A percentile compares a stretch with the other conserved stretches of the same genome.
Conservation (phyloP, 2,888 invertebrate genomes). For the Drosophila helvetica region DNA sequence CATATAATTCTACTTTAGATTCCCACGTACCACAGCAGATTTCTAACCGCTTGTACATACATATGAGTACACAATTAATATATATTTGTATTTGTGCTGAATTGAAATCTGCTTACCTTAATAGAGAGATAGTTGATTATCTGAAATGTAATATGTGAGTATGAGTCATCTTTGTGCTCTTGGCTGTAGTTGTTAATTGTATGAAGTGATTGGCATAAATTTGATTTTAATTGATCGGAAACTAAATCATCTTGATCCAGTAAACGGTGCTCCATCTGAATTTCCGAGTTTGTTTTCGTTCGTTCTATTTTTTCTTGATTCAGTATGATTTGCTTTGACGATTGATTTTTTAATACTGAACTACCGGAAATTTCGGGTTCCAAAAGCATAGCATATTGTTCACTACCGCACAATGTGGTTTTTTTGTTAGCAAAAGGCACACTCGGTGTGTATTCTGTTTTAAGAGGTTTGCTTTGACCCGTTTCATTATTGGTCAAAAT, state of each 20-base stretch:
- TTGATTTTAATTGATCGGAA: slow-evolving; percentile 47
- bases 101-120: slow-evolving; percentile 87
- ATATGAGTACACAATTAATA: slow-evolving; percentile 34
- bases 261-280: slow-evolving; percentile 37
- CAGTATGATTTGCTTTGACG: slow-evolving; percentile 35
- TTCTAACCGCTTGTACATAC: slow-evolving; percentile 2
- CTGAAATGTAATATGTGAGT: slow-evolving; percentile 85
- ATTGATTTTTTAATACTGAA: slow-evolving; percentile 54
- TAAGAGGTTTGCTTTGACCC: slow-evolving; percentile 45
- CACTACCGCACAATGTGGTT: slow-evolving; percentile 50
- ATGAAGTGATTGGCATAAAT: slow-evolving; percentile 40
- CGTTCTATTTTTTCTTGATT: slow-evolving; percentile 29
- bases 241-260: slow-evolving; percentile 44
- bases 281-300: slow-evolving; percentile 34
- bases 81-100: slow-evolving; percentile 48
- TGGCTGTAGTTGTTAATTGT: slow-evolving; percentile 54
- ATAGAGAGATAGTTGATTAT: slow-evolving; percentile 92
- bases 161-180: slow-evolving; percentile 80
- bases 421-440: slow-evolving; percentile 58
- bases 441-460: slow-evolving; percentile 64
- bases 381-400: slow-evolving; percentile 41
- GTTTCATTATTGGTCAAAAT: slow-evolving; percentile 51
- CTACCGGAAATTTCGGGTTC: slow-evolving; percentile 35
- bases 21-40: slow-evolving; percentile 1
- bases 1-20: slow-evolving; percentile 25